Conservation (phyloP, 2,113 vertebrate species). For the Microcebus jonahi region DNA sequence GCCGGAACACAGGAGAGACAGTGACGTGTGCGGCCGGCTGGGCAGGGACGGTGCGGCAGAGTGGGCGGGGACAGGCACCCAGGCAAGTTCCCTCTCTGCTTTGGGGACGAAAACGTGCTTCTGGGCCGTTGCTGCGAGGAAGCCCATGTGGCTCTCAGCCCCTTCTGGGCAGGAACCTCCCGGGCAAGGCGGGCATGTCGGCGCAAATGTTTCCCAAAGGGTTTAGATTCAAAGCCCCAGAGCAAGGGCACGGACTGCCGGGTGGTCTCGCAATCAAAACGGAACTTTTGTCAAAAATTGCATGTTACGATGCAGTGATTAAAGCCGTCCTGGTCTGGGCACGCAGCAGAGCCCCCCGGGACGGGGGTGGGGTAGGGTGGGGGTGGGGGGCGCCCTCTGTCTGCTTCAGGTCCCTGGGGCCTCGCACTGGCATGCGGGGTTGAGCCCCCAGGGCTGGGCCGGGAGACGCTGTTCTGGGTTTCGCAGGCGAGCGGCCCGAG, state of each 20-base stretch:
- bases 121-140: neutral
- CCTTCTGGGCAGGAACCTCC: neutral
- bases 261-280: neutral
- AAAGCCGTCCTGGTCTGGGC: neutral
- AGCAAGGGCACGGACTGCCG: neutral
- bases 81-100: rapidly evolving
- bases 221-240: neutral
- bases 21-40: rapidly evolving
- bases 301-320: rapidly evolving
- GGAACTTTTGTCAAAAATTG: neutral
- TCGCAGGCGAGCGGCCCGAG: neutral
- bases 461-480: neutral
- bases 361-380: too few species aligned
- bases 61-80: neutral
- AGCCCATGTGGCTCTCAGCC: neutral
- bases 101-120: rapidly evolving
- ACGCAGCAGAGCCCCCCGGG: neutral
- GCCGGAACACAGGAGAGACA: rapidly evolving
- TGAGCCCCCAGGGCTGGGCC: neutral
- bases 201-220: neutral
- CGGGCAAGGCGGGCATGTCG: neutral
- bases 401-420: rapidly evolving
- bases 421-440: neutral
- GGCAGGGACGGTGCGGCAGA: rapidly evolving
- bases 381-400: too few species aligned